Evolutionary conservation across 2,113 vertebrate species (phyloP), one percentile per base, ranked within the genome.

Genomic region (Neofelis nebulosa): DNA sequence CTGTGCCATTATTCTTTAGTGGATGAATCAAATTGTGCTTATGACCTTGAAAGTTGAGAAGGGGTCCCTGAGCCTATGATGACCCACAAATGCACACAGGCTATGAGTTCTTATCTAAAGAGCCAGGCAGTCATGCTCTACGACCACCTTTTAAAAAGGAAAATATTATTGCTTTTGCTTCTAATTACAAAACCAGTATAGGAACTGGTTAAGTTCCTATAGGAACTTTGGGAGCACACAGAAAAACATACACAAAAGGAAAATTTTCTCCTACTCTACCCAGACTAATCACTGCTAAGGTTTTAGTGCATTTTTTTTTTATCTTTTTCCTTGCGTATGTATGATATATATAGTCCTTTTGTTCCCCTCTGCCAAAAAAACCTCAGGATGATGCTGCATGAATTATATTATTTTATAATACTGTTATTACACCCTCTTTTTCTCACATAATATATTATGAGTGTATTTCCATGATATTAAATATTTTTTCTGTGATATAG

Each of bases 21-120:
- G 45, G 85, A 73, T 25, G 52, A 86, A 50, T 76, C 13, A 71
- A 90, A 91, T 81, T 83, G 65, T 97, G 71, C 45, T 91, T 96
- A 76, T 91, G 84, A 95, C 95, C 25, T 71, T 93, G 31, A 89
- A 95, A 69, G 36, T 48, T 91, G 61, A 91, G 52, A 80, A 88
- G 80, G 65, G 88, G 48, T 27, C 63, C 33, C 52, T 82, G 66
- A 87, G 78, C 45, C 52, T 89, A 23, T 85, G 55, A 79, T 93
- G 63, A 90, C 41, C 69, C 65, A 48, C 38, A 65, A 89, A 48
- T 85, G 48, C 8, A 55, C 31, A 80, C n/a, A 27, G 6, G 48
- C 50, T 36, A 25, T 79, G 78, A 63, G 48, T 81, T 96, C 38
- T 85, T 79, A 33, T 29, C 25, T 94, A 83, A 82, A 13, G 29